phyloP scores from a whole-genome alignment of 2,113 vertebrate genomes.

The Nymphicus hollandicus region DNA sequence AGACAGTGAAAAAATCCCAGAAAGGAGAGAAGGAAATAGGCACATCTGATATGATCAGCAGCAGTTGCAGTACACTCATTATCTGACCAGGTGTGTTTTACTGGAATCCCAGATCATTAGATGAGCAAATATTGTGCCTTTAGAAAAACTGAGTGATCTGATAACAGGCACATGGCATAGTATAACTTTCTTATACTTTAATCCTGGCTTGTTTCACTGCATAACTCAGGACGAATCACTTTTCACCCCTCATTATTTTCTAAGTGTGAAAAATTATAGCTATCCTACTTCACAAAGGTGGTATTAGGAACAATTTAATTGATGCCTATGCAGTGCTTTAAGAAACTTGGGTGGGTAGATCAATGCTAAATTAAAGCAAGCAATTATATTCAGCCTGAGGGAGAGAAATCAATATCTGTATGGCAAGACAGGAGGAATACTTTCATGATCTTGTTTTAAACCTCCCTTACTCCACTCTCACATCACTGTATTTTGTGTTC shows the following conservation, averaged over 20 bases:
- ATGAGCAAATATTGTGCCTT: constrained; percentile 40
- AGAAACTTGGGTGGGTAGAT: constrained; percentile 63
- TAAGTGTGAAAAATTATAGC: constrained; percentile 45
- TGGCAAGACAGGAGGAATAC: constrained; percentile 1
- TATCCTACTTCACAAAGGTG: constrained; percentile 35
- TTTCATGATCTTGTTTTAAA: neutral
- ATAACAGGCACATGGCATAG: neutral
- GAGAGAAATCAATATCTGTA: constrained; percentile 50
- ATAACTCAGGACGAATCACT: neutral
- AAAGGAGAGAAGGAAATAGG: neutral
- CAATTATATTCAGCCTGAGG: constrained; percentile 53
- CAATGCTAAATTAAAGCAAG: constrained; percentile 54
- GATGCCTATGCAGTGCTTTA: constrained; percentile 15
- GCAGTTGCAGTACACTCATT: neutral
- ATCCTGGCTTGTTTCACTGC: neutral
- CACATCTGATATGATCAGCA: neutral
- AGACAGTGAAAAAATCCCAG: neutral
- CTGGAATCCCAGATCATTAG: neutral
- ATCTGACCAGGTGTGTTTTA: neutral
- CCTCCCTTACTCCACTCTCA: neutral
- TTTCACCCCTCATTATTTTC: constrained; percentile 12
- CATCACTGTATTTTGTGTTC: neutral
- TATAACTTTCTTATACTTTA: constrained; percentile 1
- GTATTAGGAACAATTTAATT: constrained; percentile 46
- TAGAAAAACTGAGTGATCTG: constrained; percentile 20